Conservation (phyloP, 2,888 invertebrate species). For the Papilio protenor region DNA sequence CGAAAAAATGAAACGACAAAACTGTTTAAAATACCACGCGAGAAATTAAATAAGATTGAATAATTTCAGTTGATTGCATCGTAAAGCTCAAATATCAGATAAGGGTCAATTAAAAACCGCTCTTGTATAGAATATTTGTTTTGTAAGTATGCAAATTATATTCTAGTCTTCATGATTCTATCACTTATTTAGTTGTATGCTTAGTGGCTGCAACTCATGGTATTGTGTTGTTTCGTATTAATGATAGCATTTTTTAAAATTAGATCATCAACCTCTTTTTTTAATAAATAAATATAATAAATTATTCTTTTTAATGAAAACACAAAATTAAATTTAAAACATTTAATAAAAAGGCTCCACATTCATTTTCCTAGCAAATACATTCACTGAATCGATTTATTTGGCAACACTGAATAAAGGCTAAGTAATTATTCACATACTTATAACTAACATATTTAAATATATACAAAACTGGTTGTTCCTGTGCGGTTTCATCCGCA, state of each 20-base stretch:
- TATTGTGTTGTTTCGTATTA: background rate
- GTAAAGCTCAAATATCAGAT: background rate
- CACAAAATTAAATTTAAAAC: background rate
- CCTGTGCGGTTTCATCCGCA: no score
- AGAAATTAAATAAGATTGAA: background rate
- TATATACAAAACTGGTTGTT: no score
- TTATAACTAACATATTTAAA: no score
- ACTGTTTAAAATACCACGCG: background rate
- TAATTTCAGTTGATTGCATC: background rate
- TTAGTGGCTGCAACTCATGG: no score
- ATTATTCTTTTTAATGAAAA: no score
- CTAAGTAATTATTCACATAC: no score
- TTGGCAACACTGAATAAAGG: no score
- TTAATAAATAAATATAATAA: no score
- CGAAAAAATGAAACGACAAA: background rate
- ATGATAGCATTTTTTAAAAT: background rate
- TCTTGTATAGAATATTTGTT: background rate
- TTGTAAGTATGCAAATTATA: background rate
- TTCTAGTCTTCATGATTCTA: background rate
- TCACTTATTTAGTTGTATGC: background rate
- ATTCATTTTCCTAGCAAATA: constrained; percentile 2
- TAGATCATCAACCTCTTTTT: no score
- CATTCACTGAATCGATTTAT: constrained; percentile 22
- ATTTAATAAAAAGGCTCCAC: background rate
- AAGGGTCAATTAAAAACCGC: background rate